Conservation (phyloP, 2,797 vertebrate genomes). For the Typhlichthys eigenmanni region DNA sequence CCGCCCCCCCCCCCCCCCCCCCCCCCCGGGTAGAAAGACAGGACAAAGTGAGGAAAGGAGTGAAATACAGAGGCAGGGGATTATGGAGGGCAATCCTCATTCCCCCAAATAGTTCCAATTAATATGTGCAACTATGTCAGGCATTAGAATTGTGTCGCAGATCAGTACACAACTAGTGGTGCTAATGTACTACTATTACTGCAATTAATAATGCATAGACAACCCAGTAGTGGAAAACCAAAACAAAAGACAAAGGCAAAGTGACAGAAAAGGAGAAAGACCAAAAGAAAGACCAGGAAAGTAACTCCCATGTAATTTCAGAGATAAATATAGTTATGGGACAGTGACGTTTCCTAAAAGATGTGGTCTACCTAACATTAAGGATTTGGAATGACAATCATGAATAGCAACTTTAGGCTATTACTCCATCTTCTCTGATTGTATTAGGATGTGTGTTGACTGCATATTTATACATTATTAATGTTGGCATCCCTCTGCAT, state of each 20-base stretch:
- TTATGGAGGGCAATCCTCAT: constrained; percentile 66
- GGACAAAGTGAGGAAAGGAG: constrained; percentile 61
- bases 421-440: not conserved
- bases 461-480: constrained; percentile 10
- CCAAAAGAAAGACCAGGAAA: constrained; percentile 55
- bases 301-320: constrained; percentile 71
- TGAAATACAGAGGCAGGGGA: not conserved
- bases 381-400: no score
- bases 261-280: constrained; percentile 56
- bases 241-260: constrained; percentile 54
- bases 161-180: constrained; percentile 66
- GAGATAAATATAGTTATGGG: constrained; percentile 65
- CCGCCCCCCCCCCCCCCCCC: no score
- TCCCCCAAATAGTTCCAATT: constrained; percentile 71
- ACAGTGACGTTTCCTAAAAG: constrained; percentile 23
- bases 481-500: not conserved
- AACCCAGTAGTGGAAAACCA: constrained; percentile 70
- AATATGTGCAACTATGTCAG: constrained; percentile 75
- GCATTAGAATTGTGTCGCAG: constrained; percentile 73
- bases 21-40: constrained; percentile 72
- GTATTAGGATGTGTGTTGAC: not conserved
- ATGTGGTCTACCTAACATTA: not conserved
- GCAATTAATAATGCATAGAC: constrained; percentile 59
- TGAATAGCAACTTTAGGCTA: no score
- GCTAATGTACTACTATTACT: constrained; percentile 62